Evolutionary conservation across 2,888 invertebrate species (phyloP).

Genomic region (Drosophila peninsularis): DNA sequence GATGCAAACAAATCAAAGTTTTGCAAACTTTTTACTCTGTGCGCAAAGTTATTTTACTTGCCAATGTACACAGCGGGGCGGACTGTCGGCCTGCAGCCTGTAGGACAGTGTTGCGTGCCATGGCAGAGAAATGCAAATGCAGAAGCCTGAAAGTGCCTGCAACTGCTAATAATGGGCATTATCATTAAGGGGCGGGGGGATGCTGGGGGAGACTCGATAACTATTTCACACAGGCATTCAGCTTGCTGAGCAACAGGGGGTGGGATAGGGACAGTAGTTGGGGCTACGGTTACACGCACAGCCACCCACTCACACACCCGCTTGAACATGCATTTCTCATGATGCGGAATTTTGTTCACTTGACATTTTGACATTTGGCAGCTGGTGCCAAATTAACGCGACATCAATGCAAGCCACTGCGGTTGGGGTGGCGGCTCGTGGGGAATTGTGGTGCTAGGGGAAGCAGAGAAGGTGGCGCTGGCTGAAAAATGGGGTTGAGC

Average conservation of each 20-base stretch:
- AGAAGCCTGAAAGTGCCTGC: constrained; percentile 65
- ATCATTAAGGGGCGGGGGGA: constrained; percentile 56
- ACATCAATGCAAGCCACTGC: constrained; percentile 25
- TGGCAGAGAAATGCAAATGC: constrained; percentile 62
- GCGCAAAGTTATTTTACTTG: background rate
- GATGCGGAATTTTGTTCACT: constrained; percentile 75
- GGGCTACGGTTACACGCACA: constrained; percentile 29
- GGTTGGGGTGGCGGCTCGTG: background rate
- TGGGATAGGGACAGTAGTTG: constrained; percentile 5
- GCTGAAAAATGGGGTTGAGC: constrained; percentile 54
- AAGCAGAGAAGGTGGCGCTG: background rate
- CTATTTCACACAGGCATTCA: constrained; percentile 60
- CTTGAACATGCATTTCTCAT: constrained; percentile 72
- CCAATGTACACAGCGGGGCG: too few relatives aligned
- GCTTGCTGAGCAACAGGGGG: constrained; percentile 5
- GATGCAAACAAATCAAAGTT: background rate
- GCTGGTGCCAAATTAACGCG: constrained; percentile 75
- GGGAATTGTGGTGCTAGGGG: background rate
- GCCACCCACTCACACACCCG: constrained; percentile 6
- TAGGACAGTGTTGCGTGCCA: constrained; percentile 41
- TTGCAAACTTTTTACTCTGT: background rate
- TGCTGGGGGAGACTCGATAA: constrained; percentile 54
- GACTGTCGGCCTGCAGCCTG: constrained; percentile 1
- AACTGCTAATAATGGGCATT: constrained; percentile 75
- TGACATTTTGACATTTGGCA: constrained; percentile 79